Percentiles rank a stretch among this genome's conserved stretches.
Evolutionary conservation across 2,888 invertebrate species (phyloP).

Genomic region (Spodoptera picta): DNA sequence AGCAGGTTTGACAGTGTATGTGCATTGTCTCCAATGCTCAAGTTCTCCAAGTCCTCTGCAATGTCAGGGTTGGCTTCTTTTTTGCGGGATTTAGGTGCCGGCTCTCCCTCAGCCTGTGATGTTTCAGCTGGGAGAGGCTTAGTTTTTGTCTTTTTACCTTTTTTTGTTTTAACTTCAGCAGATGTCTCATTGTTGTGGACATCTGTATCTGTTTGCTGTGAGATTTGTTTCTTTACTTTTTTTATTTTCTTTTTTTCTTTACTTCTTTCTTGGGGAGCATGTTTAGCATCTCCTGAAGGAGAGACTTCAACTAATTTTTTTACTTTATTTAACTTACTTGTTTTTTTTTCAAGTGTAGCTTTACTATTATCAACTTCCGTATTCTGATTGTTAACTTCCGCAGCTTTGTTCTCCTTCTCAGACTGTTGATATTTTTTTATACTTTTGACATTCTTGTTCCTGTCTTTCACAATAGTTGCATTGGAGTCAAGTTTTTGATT

Average conservation of each 20-base stretch:
- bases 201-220: slow-evolving; percentile 49
- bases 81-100: slow-evolving; percentile 66
- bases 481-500: slow-evolving; percentile 41
- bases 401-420: slow-evolving; percentile 62
- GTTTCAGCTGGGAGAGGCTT: slow-evolving; percentile 44
- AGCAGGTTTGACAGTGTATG: slow-evolving; percentile 76
- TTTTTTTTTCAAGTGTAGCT: slow-evolving; percentile 34
- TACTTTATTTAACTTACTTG: slow-evolving; percentile 45
- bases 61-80: slow-evolving; percentile 71
- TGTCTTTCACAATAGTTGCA: slow-evolving; percentile 32
- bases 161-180: slow-evolving; percentile 55
- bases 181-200: slow-evolving; percentile 49
- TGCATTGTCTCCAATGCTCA: slow-evolving; percentile 80
- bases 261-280: slow-evolving; percentile 35
- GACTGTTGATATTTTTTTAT: slow-evolving; percentile 51
- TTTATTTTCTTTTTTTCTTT: slow-evolving; percentile 60
- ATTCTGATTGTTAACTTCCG: slow-evolving; percentile 36
- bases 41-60: slow-evolving; percentile 73
- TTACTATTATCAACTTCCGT: slow-evolving; percentile 44
- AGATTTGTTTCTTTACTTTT: slow-evolving; percentile 58
- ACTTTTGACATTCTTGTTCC: slow-evolving; percentile 44
- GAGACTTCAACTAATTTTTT: slow-evolving; percentile 40
- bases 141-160: slow-evolving; percentile 71
- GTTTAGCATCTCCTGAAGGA: slow-evolving; percentile 31
- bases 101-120: slow-evolving; percentile 64